phyloP scores from a whole-genome alignment of 2,797 vertebrate species.

The Leptatherina wallacei region DNA sequence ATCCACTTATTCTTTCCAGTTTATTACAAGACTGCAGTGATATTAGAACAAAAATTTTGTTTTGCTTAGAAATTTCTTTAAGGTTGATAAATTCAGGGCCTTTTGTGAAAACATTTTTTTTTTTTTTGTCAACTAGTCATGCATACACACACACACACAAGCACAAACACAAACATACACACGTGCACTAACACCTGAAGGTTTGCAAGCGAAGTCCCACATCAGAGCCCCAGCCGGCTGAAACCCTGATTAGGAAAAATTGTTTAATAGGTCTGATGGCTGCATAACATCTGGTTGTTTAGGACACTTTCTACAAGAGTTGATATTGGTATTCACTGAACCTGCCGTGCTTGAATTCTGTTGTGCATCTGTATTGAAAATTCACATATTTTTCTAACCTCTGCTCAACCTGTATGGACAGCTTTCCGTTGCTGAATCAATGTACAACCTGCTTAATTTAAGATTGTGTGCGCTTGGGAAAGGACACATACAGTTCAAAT shows the following conservation, averaged over 20 bases:
- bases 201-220: slow-evolving; percentile 18
- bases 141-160: background rate
- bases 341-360: slow-evolving; percentile 76
- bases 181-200: background rate
- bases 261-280: slow-evolving; percentile 56
- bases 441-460: slow-evolving; percentile 15
- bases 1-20: background rate
- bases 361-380: slow-evolving; percentile 33
- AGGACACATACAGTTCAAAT: background rate
- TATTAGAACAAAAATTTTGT: background rate
- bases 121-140: slow-evolving; percentile 11
- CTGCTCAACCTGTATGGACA: slow-evolving; percentile 49
- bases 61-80: background rate
- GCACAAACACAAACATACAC: slow-evolving; percentile 19
- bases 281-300: slow-evolving; percentile 44
- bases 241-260: slow-evolving; percentile 50
- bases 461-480: slow-evolving; percentile 11
- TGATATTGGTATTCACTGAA: slow-evolving; percentile 77
- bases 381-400: slow-evolving; percentile 28
- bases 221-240: slow-evolving; percentile 13
- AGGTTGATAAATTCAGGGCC: background rate
- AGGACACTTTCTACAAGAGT: slow-evolving; percentile 54
- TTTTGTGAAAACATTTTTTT: slow-evolving; percentile 5
- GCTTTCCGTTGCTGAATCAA: slow-evolving; percentile 60
- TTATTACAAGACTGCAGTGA: slow-evolving; percentile 1